A percentile compares a stretch with the other conserved stretches of the same genome.
Conservation (phyloP, 2,113 vertebrate genomes). For the Chroicocephalus ridibundus region DNA sequence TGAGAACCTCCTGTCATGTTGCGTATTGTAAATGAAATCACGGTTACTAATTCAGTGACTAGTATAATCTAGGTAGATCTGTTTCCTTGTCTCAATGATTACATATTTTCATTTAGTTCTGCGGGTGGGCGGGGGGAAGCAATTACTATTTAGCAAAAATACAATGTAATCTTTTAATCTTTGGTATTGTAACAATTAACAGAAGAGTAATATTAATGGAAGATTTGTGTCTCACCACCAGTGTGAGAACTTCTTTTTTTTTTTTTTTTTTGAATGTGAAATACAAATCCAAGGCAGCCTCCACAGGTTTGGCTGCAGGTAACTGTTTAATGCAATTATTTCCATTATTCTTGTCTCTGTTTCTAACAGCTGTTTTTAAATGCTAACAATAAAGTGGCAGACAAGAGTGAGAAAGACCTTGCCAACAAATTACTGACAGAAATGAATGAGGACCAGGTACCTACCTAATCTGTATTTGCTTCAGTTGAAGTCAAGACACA, state of each 20-base stretch:
- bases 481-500: constrained; percentile 65
- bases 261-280: background rate
- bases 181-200: background rate
- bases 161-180: background rate
- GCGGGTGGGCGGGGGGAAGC: fast-evolving
- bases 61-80: background rate
- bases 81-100: background rate
- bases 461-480: constrained; percentile 75
- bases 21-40: background rate
- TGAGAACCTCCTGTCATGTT: background rate
- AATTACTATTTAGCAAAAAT: background rate
- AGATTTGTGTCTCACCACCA: background rate
- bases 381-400: constrained; percentile 93
- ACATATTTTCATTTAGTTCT: background rate
- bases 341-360: constrained; percentile 84
- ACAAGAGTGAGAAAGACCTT: constrained; percentile 99
- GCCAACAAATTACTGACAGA: constrained; percentile 99
- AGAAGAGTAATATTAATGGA: background rate
- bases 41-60: background rate
- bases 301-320: constrained; percentile 45
- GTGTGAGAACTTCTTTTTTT: background rate
- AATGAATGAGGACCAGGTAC: constrained; percentile 98
- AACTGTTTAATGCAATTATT: constrained; percentile 72
- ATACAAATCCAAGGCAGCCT: constrained; percentile 44
- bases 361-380: constrained; percentile 95